Evolutionary conservation across 2,888 invertebrate genomes (phyloP).

Genomic region (Pollenia angustigena): DNA sequence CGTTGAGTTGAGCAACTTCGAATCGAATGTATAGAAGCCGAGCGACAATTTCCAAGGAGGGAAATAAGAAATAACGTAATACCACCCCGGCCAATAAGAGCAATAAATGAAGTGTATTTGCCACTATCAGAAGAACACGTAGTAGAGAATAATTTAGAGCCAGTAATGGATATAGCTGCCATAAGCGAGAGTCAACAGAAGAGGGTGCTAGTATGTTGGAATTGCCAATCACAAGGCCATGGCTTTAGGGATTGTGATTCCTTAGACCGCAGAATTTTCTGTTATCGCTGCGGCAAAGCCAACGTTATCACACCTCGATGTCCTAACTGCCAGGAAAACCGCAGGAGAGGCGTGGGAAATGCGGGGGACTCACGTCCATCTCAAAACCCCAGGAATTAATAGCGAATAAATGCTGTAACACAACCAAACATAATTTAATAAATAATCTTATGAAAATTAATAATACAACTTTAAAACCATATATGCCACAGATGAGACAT

Average conservation of each 20-base stretch:
- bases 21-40: neutral
- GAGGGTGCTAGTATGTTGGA: neutral
- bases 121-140: neutral
- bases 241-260: neutral
- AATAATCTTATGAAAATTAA: neutral
- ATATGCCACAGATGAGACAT: neutral
- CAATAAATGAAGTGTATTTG: neutral
- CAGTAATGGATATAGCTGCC: no score
- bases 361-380: slow-evolving; percentile 9
- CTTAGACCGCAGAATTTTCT: neutral
- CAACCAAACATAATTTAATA: no score
- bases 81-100: neutral
- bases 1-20: slow-evolving; percentile 5
- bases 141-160: no score
- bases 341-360: neutral
- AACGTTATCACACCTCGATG: neutral
- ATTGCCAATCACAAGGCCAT: neutral
- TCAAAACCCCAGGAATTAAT: neutral
- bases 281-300: slow-evolving; percentile 4
- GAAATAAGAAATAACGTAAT: neutral
- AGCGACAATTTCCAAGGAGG: neutral
- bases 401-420: neutral
- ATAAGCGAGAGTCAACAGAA: no score
- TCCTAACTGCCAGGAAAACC: slow-evolving; percentile 7
- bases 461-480: neutral